Evolutionary conservation across 2,113 vertebrate genomes (phyloP).

Genomic region (Sialia sialis): DNA sequence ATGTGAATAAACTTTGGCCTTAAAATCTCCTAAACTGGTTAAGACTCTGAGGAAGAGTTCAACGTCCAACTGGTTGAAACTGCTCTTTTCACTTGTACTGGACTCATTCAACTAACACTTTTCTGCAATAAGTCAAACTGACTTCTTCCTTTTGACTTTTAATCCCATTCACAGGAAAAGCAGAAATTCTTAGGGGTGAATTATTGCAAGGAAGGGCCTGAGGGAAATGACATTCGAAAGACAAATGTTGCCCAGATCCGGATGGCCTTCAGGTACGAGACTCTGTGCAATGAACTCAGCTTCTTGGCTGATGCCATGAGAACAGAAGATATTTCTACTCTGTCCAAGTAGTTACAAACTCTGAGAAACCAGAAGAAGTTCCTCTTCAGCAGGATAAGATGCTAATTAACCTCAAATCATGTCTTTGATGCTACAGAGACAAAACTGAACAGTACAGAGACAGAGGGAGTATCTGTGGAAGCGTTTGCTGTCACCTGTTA

Average conservation of each 20-base stretch:
- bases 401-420: not conserved
- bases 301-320: conserved; percentile 91
- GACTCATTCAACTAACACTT: not conserved
- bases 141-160: conserved; percentile 1
- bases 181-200: conserved; percentile 89
- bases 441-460: not conserved
- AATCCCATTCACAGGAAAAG: conserved; percentile 82
- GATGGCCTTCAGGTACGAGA: conserved; percentile 92
- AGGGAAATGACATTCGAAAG: conserved; percentile 91
- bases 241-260: conserved; percentile 98
- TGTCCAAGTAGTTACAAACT: conserved; percentile 53
- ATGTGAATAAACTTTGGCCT: not conserved
- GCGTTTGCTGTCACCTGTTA: not conserved
- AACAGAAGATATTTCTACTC: conserved; percentile 65
- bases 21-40: not conserved
- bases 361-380: conserved; percentile 15
- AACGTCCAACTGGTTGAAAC: not conserved
- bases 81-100: not conserved
- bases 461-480: not conserved
- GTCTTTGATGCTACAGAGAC: not conserved
- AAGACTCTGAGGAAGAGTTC: not conserved
- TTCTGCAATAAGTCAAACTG: not conserved
- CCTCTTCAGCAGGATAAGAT: not conserved
- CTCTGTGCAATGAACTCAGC: conserved; percentile 92
- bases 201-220: conserved; percentile 90